Evolutionary conservation across 1,140 invertebrate species (phyloP).

Genomic region (Thaumetopoea pityocampa): DNA sequence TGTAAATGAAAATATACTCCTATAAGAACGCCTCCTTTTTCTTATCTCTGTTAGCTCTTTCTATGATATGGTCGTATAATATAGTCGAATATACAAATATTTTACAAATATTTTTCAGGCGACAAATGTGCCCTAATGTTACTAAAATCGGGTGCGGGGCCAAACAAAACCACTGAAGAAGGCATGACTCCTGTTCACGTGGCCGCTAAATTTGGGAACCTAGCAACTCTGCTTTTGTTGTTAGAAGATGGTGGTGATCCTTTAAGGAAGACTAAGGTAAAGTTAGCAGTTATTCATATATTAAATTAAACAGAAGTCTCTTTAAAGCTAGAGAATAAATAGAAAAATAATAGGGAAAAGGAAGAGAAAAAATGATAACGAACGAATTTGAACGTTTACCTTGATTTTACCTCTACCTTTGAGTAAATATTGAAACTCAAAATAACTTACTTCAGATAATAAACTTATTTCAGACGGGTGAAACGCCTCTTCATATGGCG

Average conservation of each 20-base stretch:
- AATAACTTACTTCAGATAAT: no score
- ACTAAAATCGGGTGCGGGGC: constrained; percentile 96
- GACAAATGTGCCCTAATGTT: constrained; percentile 98
- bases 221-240: constrained; percentile 89
- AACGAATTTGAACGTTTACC: no score
- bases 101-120: constrained; percentile 35
- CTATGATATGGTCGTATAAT: no score
- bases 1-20: no score
- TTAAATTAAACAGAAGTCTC: constrained; percentile 1
- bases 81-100: no score
- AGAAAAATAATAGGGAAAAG: no score
- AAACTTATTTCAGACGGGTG: constrained; percentile 87
- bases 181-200: constrained; percentile 96
- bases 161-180: constrained; percentile 94
- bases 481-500: constrained; percentile 95
- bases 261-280: constrained; percentile 91
- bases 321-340: no score
- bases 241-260: constrained; percentile 95
- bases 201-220: constrained; percentile 91
- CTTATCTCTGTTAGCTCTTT: no score
- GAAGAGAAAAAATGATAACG: no score
- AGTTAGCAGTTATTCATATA: background rate
- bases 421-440: no score
- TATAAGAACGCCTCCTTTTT: no score
- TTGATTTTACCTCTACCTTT: no score